A percentile compares a stretch with the other conserved stretches of the same genome.
phyloP scores from a whole-genome alignment of 2,797 vertebrate genomes.

The Paguma larvata region DNA sequence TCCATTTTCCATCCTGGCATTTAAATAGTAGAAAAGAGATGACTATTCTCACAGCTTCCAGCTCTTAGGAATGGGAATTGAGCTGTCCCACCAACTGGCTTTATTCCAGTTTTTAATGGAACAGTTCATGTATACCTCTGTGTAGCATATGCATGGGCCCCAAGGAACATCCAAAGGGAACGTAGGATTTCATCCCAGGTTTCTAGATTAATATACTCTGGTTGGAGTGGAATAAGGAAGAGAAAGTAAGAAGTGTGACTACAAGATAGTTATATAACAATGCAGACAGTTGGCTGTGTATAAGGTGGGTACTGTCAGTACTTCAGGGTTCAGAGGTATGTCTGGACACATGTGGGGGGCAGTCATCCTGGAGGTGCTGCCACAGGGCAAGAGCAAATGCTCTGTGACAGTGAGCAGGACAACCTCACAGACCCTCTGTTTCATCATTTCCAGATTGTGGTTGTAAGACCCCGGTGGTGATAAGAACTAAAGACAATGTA shows the following conservation, averaged over 20 bases:
- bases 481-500: background rate
- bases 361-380: background rate
- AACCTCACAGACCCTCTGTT: background rate
- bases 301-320: background rate
- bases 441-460: background rate
- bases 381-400: background rate
- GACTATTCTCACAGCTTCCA: background rate
- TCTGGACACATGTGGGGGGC: background rate
- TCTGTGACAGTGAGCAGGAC: background rate
- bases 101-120: slow-evolving; percentile 12
- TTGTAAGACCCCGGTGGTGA: background rate
- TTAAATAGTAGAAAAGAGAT: background rate
- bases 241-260: background rate
- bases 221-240: background rate
- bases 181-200: background rate
- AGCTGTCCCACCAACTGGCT: background rate
- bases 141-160: background rate
- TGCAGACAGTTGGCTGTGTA: background rate
- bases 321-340: background rate
- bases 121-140: background rate
- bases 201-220: background rate
- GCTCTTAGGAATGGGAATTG: background rate
- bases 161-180: background rate
- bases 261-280: background rate
- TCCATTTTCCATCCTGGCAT: background rate